A percentile compares a stretch with the other conserved stretches of the same genome.
Evolutionary conservation across 37 sponge, comb jelly and placozoan genomes (phyloP).

Genomic region (Chondrilla cf. caribensis): DNA sequence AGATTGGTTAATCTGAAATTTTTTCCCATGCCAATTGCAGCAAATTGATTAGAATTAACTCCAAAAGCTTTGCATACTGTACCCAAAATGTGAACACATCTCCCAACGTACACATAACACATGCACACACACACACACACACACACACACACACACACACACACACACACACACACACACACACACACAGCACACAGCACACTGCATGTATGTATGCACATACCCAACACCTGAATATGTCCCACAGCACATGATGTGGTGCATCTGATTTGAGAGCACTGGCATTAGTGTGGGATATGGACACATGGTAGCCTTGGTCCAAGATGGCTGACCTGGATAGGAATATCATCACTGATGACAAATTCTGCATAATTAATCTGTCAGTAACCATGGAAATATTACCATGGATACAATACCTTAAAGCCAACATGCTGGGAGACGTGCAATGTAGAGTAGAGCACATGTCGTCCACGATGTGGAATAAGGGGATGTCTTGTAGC

Average conservation of each 20-base stretch:
- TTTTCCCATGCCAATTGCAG: too few species aligned
- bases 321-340: slow-evolving; percentile 91
- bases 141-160: too few species aligned
- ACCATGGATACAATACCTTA: slow-evolving; percentile 43
- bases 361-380: background rate
- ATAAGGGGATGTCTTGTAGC: slow-evolving; percentile 80
- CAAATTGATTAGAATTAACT: too few species aligned
- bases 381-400: background rate
- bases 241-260: slow-evolving; percentile 86
- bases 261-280: slow-evolving; percentile 93
- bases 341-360: background rate
- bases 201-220: too few species aligned
- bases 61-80: too few species aligned
- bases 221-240: slow-evolving; percentile 95
- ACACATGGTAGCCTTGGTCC: slow-evolving; percentile 85
- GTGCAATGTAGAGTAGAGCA: slow-evolving; percentile 78
- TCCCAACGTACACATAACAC: too few species aligned
- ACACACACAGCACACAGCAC: too few species aligned
- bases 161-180: too few species aligned
- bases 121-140: too few species aligned
- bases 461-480: slow-evolving; percentile 68
- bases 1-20: too few species aligned
- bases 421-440: slow-evolving; percentile 70
- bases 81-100: too few species aligned
- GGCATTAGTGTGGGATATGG: slow-evolving; percentile 75